Conservation (phyloP, 2,888 invertebrate genomes). For the Podotricha telesiphe region DNA sequence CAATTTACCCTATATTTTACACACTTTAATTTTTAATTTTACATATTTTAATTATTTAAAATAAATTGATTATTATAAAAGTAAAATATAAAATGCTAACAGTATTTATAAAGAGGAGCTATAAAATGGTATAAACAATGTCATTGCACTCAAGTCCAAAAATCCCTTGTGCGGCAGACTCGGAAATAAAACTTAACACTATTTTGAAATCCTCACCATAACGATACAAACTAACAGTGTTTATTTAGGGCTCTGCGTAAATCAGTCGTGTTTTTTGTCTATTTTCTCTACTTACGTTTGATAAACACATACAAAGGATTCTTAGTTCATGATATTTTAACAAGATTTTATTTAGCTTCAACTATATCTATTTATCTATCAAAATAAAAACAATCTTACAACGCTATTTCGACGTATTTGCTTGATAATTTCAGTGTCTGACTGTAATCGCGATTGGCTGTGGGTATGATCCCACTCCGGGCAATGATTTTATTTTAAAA, state of each 20-base stretch:
- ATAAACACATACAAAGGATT: background rate
- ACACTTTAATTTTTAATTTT: no score
- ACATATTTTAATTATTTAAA: no score
- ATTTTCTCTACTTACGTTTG: constrained; percentile 45
- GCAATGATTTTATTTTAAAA: no score
- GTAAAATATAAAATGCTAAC: no score
- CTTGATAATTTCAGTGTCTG: no score
- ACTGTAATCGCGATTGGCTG: no score
- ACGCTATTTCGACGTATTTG: no score
- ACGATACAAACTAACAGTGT: constrained; percentile 36
- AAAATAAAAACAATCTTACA: background rate
- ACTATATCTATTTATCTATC: background rate
- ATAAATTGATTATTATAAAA: no score
- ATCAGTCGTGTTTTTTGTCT: constrained; percentile 46
- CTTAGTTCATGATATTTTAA: background rate
- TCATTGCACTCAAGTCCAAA: constrained; percentile 31
- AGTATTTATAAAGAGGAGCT: background rate
- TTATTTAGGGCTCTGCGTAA: constrained; percentile 47
- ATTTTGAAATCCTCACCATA: constrained; percentile 35
- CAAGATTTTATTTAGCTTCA: background rate
- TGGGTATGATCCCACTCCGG: no score
- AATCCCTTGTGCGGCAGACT: constrained; percentile 15
- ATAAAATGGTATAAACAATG: constrained; percentile 19
- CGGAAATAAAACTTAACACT: constrained; percentile 36
- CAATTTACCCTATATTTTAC: no score